Evolutionary conservation across 2,113 vertebrate genomes (phyloP).

Genomic region (Bos indicus): DNA sequence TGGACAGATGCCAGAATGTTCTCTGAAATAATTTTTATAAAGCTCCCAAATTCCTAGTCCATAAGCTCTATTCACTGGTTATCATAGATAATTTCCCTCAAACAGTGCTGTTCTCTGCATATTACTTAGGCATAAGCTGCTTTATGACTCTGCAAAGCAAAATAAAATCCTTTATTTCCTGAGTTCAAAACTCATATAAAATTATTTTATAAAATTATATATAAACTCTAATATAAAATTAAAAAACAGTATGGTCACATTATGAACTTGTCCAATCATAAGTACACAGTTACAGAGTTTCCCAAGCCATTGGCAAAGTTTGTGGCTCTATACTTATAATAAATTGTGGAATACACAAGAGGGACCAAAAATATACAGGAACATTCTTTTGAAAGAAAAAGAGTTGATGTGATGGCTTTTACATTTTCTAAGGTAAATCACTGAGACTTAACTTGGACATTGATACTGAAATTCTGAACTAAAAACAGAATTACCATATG

Average conservation of each 20-base stretch:
- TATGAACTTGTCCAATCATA: neutral
- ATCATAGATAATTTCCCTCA: neutral
- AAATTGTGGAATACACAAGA: constrained; percentile 21
- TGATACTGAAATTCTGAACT: neutral
- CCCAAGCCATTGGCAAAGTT: neutral
- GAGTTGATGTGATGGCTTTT: neutral
- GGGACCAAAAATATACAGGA: neutral
- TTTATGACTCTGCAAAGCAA: constrained; percentile 34
- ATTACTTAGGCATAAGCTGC: neutral
- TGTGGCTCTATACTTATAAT: neutral
- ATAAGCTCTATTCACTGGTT: neutral
- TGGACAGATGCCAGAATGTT: neutral
- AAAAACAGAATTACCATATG: neutral
- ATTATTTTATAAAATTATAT: neutral
- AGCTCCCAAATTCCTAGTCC: neutral
- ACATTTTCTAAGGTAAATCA: constrained; percentile 36
- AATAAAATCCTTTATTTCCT: constrained; percentile 35
- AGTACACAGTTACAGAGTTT: neutral
- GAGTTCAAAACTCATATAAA: constrained; percentile 13
- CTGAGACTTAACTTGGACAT: neutral
- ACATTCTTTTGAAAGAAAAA: constrained; percentile 37
- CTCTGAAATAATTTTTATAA: neutral
- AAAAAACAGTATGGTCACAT: neutral
- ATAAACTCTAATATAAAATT: constrained; percentile 12
- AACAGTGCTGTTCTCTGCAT: neutral